A percentile compares a stretch with the other conserved stretches of the same genome.
phyloP scores from a whole-genome alignment of 1,140 invertebrate genomes.

The Lysiphlebus fabarum region DNA sequence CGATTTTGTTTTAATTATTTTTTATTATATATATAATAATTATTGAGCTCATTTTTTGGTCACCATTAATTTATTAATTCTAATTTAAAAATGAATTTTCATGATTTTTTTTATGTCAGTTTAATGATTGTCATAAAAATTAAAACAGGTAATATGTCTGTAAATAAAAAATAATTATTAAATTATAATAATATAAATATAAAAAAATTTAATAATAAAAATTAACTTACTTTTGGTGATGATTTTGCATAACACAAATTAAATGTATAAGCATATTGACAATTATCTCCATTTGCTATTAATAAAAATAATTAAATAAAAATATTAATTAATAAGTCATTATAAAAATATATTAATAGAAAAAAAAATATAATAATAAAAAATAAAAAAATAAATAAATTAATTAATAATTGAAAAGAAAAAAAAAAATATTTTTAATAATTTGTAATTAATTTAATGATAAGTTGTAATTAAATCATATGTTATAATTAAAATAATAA shows the following conservation, averaged over 20 bases:
- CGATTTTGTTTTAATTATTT: neutral
- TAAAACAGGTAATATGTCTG: conserved; percentile 37
- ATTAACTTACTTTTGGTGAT: conserved; percentile 33
- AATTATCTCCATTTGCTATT: conserved; percentile 40
- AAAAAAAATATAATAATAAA: conserved; percentile 3
- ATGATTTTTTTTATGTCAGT: conserved; percentile 12
- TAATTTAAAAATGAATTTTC: conserved; percentile 3
- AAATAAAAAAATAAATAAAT: conserved; percentile 16
- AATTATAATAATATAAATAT: neutral
- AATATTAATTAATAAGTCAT: conserved; percentile 18
- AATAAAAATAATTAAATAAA: conserved; percentile 13
- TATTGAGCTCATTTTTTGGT: conserved; percentile 4
- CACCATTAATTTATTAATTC: conserved; percentile 3
- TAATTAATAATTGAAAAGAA: neutral
- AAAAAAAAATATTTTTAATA: neutral
- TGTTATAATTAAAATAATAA: neutral
- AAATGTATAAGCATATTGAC: conserved; percentile 43
- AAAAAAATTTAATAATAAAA: neutral
- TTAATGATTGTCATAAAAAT: neutral
- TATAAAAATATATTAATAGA: conserved; percentile 25
- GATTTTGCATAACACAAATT: conserved; percentile 42
- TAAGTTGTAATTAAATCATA: conserved; percentile 11
- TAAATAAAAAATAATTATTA: conserved; percentile 12
- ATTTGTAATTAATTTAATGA: conserved; percentile 22
- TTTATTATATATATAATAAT: neutral